These are phyloP conservation scores for Manacus vitellinus DNA, from an alignment of 2,113 vertebrate genomes.

Conservation along the genomic window DNA sequence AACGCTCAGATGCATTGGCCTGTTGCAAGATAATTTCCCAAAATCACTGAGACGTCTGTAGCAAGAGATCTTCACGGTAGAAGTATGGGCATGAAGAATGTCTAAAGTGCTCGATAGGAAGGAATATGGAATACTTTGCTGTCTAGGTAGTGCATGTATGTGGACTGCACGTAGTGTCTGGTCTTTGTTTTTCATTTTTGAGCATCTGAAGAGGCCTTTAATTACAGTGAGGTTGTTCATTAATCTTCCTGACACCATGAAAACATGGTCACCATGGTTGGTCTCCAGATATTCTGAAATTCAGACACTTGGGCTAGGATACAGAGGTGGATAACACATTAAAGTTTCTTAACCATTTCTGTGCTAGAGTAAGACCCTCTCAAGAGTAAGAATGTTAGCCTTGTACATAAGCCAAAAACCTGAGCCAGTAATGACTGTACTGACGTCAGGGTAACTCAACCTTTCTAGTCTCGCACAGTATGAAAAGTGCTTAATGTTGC, in stretches of 20 bases:
- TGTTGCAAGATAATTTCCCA: conserved; percentile 4
- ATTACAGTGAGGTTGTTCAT: background rate
- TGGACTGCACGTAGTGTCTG: background rate
- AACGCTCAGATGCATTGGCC: background rate
- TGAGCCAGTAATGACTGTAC: background rate
- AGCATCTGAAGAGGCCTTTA: background rate
- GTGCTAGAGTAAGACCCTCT: background rate
- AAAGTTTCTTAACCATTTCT: background rate
- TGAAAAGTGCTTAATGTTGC: background rate
- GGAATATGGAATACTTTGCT: background rate
- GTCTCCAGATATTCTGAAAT: background rate
- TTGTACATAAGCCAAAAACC: background rate
- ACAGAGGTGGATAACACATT: background rate
- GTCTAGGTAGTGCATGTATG: background rate
- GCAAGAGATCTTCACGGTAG: background rate
- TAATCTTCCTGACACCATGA: background rate
- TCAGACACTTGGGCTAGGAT: background rate
- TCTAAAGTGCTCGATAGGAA: background rate
- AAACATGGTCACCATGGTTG: rapidly evolving
- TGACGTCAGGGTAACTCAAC: background rate
- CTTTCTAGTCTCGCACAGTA: background rate
- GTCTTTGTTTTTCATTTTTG: background rate
- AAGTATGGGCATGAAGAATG: background rate
- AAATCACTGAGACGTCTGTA: background rate
- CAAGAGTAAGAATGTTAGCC: background rate